Base-by-base conservation (phyloP, 1,140 invertebrate species). In the Nautilus pompilius region DNA sequence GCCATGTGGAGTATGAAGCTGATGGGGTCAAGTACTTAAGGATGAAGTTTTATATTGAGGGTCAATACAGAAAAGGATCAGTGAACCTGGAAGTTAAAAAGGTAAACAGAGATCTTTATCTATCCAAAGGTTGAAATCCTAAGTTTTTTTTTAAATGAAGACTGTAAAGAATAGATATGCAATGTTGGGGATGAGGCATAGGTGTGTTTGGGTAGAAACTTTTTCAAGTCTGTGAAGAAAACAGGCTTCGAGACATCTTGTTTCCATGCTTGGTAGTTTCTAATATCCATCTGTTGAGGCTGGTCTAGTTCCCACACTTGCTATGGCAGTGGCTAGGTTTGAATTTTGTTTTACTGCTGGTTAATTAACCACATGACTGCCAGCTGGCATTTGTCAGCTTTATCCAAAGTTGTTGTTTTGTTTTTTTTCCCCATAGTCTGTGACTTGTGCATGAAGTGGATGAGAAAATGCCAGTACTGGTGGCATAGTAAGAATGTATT, bases 1-100 rank as follows among this genome's bases (percentile, higher is more conserved):
- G 90, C 64, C 90, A 93, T 84, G 81, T 83, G 30, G 85, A 88
- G 66, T 93, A 90, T 80, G 85, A 88, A 60, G 88, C 89, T 36
- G 86, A 92, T 80, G 92, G 90, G 26, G 85, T 87, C 17, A 88
- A 89, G 68, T 89, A 90, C 73, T 88, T 96, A 83, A 87, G 91
- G 71, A 93, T 96, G 89, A 88, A 90, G 77, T 96, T 96, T 83
- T 93, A 95, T 77, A 86, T 96, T 36, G 89, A 94, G 84, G 93
- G 94, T 26, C 82, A 87, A 32, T 85, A 89, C 60, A 89, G 88
- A 68, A 89, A 89, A 71, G 94, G 87, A 8, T 92, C 91, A 58
- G 93, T 91, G 6, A 87, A 93, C 75, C 85, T 95, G 67, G 93
- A 96, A 86, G 89, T 93, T 78, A 86, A 88, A 79, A 88, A 93